Conservation (phyloP, 2,888 invertebrate species). For the Synanthedon vespiformis region DNA sequence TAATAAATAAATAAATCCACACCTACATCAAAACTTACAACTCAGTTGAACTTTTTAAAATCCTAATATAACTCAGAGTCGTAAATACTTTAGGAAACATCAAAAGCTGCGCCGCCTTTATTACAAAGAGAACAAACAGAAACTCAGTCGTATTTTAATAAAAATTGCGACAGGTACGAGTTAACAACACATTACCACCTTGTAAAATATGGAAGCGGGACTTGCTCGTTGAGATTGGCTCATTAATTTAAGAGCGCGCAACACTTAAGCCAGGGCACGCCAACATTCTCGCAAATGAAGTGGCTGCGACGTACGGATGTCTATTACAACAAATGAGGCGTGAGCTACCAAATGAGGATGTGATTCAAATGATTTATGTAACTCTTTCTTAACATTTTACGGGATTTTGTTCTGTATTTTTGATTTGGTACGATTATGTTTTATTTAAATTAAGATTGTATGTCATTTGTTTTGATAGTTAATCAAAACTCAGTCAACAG, state of each 20-base stretch:
- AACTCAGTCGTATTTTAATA: background rate
- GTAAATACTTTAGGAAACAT: background rate
- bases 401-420: no score
- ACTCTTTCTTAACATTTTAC: no score
- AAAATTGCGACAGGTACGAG: constrained; percentile 1
- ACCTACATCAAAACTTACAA: no score
- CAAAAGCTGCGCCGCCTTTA: background rate
- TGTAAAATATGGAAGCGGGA: constrained; percentile 62
- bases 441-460: no score
- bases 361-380: background rate
- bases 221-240: constrained; percentile 59
- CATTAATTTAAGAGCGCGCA: constrained; percentile 69
- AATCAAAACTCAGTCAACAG: no score
- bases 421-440: no score
- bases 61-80: no score
- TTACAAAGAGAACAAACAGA: background rate
- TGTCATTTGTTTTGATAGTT: no score
- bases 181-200: constrained; percentile 58
- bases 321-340: constrained; percentile 16
- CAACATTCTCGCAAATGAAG: constrained; percentile 66
- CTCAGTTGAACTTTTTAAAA: no score
- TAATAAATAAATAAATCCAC: no score
- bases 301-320: constrained; percentile 31
- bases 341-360: constrained; percentile 4
- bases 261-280: constrained; percentile 65